Evolutionary conservation across 2,113 vertebrate species (phyloP), one percentile per base, ranked within the genome.

Genomic region (Brachionichthys hirsutus): DNA sequence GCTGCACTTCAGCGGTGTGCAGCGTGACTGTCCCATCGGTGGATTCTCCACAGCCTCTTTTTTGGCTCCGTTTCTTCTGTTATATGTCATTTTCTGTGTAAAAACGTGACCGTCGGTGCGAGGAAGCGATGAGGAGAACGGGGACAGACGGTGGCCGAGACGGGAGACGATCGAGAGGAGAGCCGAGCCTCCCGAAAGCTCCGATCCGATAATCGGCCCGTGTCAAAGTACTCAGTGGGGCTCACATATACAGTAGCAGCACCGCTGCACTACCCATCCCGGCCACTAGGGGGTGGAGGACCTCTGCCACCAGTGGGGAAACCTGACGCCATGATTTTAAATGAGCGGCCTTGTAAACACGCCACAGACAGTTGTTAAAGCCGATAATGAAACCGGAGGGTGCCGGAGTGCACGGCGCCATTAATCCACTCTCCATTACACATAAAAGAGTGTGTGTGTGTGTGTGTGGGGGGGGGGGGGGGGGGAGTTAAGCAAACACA

Each of bases 271-370:
- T 81, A 17, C 77, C 11, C 10, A 14, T 19, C 14, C 61, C 3
- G 20, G 41, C 84, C 88, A 89, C 88, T 59, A 78, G 89, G 84
- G 81, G 90, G 87, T 85, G 77, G 73, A 82, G 74, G 59, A 77
- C 77, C 52, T 68, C 84, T 20, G 8, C 45, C 55, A 52, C 42
- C 19, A 12, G 6, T 17, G 24, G 19, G 20, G 48, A 69, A 75
- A 75, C 38, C 56, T n/a, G 41, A 55, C 75, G 62, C 76, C 61
- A 56, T 78, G 54, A 78, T 75, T 88, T 71, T 56, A 77, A 77
- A 81, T 75, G 63, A 82, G 47, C 22, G n/a, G 74, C 54, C 66
- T 73, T 82, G 81, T 85, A 84, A 87, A 88, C 67, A 88, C 66
- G 73, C 67, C 59, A 77, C 62, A 52, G 71, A 71, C 56, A 64